Evolutionary conservation across 35 echinoderm and acorn worm genomes (phyloP).

Genomic region (Anneissia japonica): DNA sequence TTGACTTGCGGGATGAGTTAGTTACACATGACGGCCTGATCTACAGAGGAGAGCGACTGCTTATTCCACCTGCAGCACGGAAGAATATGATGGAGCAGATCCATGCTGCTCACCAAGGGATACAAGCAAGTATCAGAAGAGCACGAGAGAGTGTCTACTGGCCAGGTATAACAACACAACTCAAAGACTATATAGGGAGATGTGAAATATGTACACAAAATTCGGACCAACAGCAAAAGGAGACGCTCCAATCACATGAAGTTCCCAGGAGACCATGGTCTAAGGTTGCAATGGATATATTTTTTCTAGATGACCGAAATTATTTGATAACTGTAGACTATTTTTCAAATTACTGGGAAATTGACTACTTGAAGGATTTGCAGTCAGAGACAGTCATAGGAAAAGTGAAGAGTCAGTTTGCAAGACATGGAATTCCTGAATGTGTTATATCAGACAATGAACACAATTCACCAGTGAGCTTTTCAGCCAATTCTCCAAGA

Average conservation of each 20-base stretch:
- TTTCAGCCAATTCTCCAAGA: no score
- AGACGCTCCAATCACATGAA: conserved; percentile 6
- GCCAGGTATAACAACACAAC: conserved; percentile 49
- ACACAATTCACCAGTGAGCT: no score
- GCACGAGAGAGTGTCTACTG: conserved; percentile 52
- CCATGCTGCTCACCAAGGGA: conserved; percentile 42
- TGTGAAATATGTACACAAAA: conserved; percentile 43
- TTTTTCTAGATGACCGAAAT: no score
- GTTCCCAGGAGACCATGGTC: conserved; percentile 12
- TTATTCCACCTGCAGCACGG: conserved; percentile 31
- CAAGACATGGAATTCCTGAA: conserved; percentile 23
- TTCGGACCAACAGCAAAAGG: background rate
- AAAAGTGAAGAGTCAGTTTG: conserved; percentile 6
- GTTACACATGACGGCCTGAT: conserved; percentile 42
- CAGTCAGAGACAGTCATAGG: conserved; percentile 10
- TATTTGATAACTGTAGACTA: conserved; percentile 33
- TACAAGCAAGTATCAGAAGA: conserved; percentile 37
- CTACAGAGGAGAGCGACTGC: conserved; percentile 24
- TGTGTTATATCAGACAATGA: background rate
- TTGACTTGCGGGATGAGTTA: conserved; percentile 47
- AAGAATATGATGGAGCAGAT: conserved; percentile 37
- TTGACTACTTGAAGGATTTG: background rate
- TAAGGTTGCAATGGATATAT: conserved; percentile 8
- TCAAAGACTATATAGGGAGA: conserved; percentile 43
- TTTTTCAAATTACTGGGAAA: conserved; percentile 29